Base-by-base conservation (phyloP, 2,888 invertebrate species). In the Bombylius discolor region DNA sequence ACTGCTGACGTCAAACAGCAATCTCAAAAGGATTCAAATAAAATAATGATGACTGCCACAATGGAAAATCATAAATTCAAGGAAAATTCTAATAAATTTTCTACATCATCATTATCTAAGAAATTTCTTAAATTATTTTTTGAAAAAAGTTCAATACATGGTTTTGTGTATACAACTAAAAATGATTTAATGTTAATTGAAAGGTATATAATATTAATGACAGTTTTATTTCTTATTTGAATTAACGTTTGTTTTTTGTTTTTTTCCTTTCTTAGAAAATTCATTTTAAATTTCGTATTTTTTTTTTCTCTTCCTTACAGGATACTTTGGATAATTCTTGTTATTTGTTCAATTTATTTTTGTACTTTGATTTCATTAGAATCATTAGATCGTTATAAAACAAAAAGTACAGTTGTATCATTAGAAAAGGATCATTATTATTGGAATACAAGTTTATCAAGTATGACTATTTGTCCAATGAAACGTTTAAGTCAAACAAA, bases 381-480 rank as follows among this genome's bases (percentile, higher is more conserved):
- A 45, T 72, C 72, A 9, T 63, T 70, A 47, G 59, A 70, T 47
- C 70, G 70, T 11, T 73, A 67, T 56, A 61, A 68, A 8, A 66
- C 65, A 1, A 70, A 71, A 55, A 72, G 70, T 58, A 71, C 70
- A 0, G 71, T 71, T 7, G 65, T 73, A 14, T 66, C 72, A 12
- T 60, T 73, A 4, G 72, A 73, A 56, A 67, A 68, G 13, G 71
- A 74, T 58, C 68, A 66, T 23, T 67, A 71, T 56, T 69, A 66
- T 60, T 73, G 72, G 70, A 72, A 71, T 56, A 70, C 68, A 13
- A 66, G 71, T 0, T 58, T 71, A 45, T 69, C 73, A 3, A 67
- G 68, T 53, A 52, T 67, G 33, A 73, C 73, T 5, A 62, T 73
- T 56, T 74, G 73, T 44, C 73, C 72, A 8, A 66, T 71, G 67